These are phyloP conservation scores for Leptestheria dahalacensis DNA, from an alignment of 1,140 invertebrate species.

Conservation along the genomic window DNA sequence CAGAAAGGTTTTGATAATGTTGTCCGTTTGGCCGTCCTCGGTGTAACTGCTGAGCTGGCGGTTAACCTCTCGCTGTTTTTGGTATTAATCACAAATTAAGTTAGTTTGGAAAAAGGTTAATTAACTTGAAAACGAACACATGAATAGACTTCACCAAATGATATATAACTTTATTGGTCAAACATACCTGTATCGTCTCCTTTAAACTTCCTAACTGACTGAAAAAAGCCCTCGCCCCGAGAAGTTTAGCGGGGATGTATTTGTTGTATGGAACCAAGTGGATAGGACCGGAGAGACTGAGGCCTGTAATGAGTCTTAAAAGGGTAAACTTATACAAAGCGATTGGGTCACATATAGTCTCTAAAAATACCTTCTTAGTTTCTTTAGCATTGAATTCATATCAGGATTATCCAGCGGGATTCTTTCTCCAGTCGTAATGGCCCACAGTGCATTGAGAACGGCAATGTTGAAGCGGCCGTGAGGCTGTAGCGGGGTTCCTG, in stretches of 20 bases:
- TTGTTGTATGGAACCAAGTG: too few species aligned
- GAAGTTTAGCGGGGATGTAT: too few species aligned
- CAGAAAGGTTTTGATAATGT: background rate
- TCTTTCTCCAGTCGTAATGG: conserved; percentile 3
- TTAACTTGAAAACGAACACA: background rate
- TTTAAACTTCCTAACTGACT: too few species aligned
- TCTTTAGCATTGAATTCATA: background rate
- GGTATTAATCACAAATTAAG: background rate
- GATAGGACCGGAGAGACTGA: too few species aligned
- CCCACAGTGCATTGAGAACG: conserved; percentile 4
- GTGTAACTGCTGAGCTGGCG: background rate
- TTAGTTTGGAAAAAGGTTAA: background rate
- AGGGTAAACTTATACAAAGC: background rate
- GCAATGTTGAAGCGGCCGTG: background rate
- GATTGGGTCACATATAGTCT: background rate
- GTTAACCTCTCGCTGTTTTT: background rate
- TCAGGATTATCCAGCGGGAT: background rate
- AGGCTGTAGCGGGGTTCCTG: background rate
- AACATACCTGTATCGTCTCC: too few species aligned
- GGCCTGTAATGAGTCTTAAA: background rate
- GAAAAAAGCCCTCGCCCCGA: too few species aligned
- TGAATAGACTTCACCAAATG: background rate
- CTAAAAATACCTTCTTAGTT: background rate
- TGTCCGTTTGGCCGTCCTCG: background rate
- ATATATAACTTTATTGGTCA: background rate